Conservation (phyloP, 2,888 invertebrate species). For the Hirtodrosophila histrioides region DNA sequence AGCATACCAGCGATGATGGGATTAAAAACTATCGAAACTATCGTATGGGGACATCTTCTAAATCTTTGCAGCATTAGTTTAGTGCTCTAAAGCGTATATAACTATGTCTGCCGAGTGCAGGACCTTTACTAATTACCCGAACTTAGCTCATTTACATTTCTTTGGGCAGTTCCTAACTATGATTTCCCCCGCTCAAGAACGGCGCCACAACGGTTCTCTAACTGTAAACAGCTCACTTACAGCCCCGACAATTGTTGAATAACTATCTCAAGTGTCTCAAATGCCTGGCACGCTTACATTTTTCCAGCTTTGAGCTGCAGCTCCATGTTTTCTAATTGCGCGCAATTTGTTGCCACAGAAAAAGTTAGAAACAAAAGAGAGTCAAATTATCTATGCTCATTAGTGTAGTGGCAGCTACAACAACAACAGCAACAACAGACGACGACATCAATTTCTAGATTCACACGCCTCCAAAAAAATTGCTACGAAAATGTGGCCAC, state of each 20-base stretch:
- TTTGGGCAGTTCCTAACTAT: not conserved
- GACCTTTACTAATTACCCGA: too few species aligned
- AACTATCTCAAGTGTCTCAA: slow-evolving; percentile 6
- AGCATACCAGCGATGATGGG: too few species aligned
- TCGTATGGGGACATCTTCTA: too few species aligned
- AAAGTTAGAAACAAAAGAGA: slow-evolving; percentile 27
- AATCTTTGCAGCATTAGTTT: too few species aligned
- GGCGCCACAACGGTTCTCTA: slow-evolving; percentile 1
- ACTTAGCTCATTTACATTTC: not conserved
- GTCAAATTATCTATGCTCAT: slow-evolving; percentile 73
- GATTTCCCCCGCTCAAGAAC: not conserved
- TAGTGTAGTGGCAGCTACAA: slow-evolving; percentile 43
- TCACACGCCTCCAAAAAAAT: slow-evolving; percentile 58
- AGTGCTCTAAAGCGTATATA: too few species aligned
- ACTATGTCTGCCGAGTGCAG: too few species aligned
- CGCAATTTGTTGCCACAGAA: slow-evolving; percentile 61
- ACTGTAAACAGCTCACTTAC: slow-evolving; percentile 52
- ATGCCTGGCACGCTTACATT: slow-evolving; percentile 29
- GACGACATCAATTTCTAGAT: slow-evolving; percentile 61
- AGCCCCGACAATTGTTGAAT: slow-evolving; percentile 15
- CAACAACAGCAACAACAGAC: slow-evolving; percentile 29
- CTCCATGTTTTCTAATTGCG: slow-evolving; percentile 63
- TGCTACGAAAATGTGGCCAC: slow-evolving; percentile 47
- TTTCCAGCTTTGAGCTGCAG: slow-evolving; percentile 35
- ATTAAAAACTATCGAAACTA: too few species aligned